Evolutionary conservation across 2,797 vertebrate genomes (phyloP).

Genomic region (Babyrousa celebensis): DNA sequence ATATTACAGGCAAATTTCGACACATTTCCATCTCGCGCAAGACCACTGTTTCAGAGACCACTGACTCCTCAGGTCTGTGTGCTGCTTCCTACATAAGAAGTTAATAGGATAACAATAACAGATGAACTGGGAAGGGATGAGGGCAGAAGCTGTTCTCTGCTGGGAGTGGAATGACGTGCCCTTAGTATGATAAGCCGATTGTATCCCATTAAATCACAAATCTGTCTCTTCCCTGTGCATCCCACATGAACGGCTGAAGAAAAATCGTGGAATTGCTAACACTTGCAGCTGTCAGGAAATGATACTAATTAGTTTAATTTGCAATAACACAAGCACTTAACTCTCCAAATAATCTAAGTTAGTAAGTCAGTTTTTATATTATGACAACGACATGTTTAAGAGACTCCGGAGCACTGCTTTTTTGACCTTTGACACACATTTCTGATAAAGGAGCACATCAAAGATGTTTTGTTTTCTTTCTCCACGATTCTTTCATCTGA

Average conservation of each 20-base stretch:
- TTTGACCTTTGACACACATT: slow-evolving; percentile 91
- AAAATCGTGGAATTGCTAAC: slow-evolving; percentile 90
- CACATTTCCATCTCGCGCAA: slow-evolving; percentile 70
- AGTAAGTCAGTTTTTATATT: slow-evolving; percentile 91
- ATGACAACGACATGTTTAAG: slow-evolving; percentile 90
- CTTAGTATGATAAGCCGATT: slow-evolving; percentile 87
- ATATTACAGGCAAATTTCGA: slow-evolving; percentile 82
- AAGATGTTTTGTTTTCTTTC: slow-evolving; percentile 82
- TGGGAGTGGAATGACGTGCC: slow-evolving; percentile 85
- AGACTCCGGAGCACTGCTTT: slow-evolving; percentile 89
- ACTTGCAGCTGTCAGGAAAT: slow-evolving; percentile 93
- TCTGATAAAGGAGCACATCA: slow-evolving; percentile 84
- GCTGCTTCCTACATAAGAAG: slow-evolving; percentile 82
- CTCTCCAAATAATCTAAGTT: slow-evolving; percentile 93
- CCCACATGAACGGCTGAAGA: slow-evolving; percentile 89
- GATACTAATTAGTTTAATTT: slow-evolving; percentile 94
- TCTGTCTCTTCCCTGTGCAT: slow-evolving; percentile 88
- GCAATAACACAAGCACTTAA: slow-evolving; percentile 94
- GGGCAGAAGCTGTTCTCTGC: slow-evolving; percentile 76
- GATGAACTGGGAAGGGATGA: slow-evolving; percentile 81
- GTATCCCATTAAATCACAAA: slow-evolving; percentile 91
- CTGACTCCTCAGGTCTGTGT: slow-evolving; percentile 84
- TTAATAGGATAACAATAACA: slow-evolving; percentile 87
- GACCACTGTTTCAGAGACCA: slow-evolving; percentile 83
- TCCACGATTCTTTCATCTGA: slow-evolving; percentile 81